Conservation (phyloP, 35 echinoderm and acorn worm species). For the Anneissia japonica region DNA sequence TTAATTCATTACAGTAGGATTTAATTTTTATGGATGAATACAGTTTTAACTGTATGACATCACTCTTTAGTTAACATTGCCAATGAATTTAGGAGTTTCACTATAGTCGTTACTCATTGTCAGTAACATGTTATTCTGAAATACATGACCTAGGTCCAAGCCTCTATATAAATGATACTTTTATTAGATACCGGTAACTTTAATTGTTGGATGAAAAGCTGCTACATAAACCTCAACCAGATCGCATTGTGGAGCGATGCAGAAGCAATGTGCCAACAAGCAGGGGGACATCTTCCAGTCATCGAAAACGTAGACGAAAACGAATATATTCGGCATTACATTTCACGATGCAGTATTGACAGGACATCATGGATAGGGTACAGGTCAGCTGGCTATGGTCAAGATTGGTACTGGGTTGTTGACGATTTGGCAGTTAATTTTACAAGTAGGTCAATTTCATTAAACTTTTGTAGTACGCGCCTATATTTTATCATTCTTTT, state of each 20-base stretch:
- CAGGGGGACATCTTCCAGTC: neutral
- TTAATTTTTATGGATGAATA: no score
- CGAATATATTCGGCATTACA: neutral
- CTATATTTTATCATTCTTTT: no score
- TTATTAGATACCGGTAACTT: no score
- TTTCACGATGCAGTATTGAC: neutral
- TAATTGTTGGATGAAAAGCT: neutral
- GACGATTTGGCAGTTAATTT: neutral
- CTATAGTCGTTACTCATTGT: no score
- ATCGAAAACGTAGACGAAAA: neutral
- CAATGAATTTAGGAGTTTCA: no score
- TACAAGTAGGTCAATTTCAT: neutral
- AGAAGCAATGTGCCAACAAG: neutral
- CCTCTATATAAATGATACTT: no score
- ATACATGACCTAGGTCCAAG: no score
- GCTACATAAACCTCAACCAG: neutral
- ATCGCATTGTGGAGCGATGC: neutral
- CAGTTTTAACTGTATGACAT: no score
- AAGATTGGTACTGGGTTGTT: neutral
- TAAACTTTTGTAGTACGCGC: no score
- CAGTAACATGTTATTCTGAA: no score
- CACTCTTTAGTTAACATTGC: no score
- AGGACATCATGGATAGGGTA: neutral
- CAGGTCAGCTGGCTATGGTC: neutral
- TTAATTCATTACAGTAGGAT: no score